Evolutionary conservation across 2,888 invertebrate genomes (phyloP), one percentile per base, ranked within the genome.

Genomic region (Cryptocheilus praepositus): DNA sequence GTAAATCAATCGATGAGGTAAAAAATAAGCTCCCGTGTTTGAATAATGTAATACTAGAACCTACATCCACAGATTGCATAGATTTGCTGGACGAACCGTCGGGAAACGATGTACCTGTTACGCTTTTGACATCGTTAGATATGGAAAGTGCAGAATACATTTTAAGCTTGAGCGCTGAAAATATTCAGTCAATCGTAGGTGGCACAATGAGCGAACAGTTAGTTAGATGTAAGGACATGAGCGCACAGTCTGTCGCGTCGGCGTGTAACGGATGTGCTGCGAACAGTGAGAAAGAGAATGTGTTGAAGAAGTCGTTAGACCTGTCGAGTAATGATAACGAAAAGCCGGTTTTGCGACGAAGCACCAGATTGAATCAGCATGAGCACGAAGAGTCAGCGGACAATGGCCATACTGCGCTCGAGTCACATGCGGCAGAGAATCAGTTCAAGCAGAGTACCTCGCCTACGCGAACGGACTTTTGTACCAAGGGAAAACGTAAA

Each of bases 121-220:
- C 85, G 55, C 72, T 86, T 19, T 72, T 82, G 54, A 76, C 84
- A 0, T 81, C 83, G 4, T 65, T 88, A 46, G 85, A 88, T 46
- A 83, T 84, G 64, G 85, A 86, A 61, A 83, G 81, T 64, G 79
- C 85, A 0, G 85, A 87, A n/a, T 86, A 86, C 61, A 80, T 83
- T 56, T 76, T 86, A 64, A 85, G 81, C 62, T 75, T 87, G 36
- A 85, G 80, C 16, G 79, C 80, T 3, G 87, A 86, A 43, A 85
- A 81, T 56, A 83, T 85, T 64, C 84, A 86, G 52, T 79, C 83
- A n/a, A 82, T 85, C 45, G 79, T 83, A 28, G 85, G 83, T 55
- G 81, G 82, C 64, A 80, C 81, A 3, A 60, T 82, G 25, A 81
- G 74, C 22, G 80, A 80, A 43, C 62, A 79, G 5, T 55, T 72